Percentiles rank a stretch among this genome's conserved stretches.
Evolutionary conservation across 2,888 invertebrate genomes (phyloP).

Genomic region (Eretmocerus hayati): DNA sequence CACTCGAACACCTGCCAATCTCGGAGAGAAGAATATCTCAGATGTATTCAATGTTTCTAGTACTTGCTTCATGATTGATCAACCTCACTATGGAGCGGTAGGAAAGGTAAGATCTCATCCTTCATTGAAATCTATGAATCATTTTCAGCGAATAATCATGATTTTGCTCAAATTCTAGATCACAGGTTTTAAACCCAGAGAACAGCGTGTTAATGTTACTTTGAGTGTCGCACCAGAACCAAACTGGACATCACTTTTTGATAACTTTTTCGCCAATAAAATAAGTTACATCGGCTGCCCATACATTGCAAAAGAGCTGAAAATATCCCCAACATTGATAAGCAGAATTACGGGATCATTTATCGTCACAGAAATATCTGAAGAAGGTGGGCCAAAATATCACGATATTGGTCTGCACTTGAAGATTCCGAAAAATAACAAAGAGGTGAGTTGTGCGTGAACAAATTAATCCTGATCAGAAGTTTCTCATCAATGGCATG

Average conservation of each 20-base stretch:
- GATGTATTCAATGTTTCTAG: constrained; percentile 64
- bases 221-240: constrained; percentile 53
- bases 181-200: constrained; percentile 47
- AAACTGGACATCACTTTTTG: constrained; percentile 39
- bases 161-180: constrained; percentile 46
- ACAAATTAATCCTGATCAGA: no score
- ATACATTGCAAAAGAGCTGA: constrained; percentile 56
- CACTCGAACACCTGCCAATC: constrained; percentile 44
- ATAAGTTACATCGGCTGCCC: constrained; percentile 51
- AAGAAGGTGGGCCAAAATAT: constrained; percentile 49
- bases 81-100: constrained; percentile 72
- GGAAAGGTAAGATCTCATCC: constrained; percentile 55
- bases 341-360: constrained; percentile 83
- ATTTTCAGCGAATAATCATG: constrained; percentile 1
- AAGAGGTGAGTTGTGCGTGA: constrained; percentile 63
- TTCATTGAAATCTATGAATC: background rate
- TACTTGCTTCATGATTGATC: constrained; percentile 68
- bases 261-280: constrained; percentile 46
- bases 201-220: constrained; percentile 55
- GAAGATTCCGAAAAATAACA: constrained; percentile 73
- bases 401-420: constrained; percentile 87
- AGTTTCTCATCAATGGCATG: no score
- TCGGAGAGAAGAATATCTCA: constrained; percentile 47
- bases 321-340: constrained; percentile 64
- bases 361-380: constrained; percentile 50